Base-by-base conservation (phyloP, 1,140 invertebrate species). In the Euura saliciscinereae region DNA sequence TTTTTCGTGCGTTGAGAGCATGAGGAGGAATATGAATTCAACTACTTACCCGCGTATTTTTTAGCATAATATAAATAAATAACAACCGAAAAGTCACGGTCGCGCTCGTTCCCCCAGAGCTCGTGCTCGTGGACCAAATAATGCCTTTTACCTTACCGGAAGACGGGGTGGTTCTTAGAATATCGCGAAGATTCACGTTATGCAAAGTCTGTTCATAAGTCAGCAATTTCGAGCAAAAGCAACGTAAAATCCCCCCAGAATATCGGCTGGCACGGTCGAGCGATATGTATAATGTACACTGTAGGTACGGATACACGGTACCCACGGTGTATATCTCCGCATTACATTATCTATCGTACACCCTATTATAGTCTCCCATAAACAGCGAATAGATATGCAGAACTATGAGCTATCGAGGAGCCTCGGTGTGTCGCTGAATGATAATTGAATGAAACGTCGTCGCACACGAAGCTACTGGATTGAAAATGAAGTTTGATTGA, bases 121-220 rank as follows among this genome's bases (percentile, higher is more conserved):
- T 59, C 51, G 51, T 59, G 51, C 51, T 59, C 51, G 51, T 59
- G 6, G 13, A 59, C 51, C 10, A 59, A 59, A 59, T n/a, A 59
- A 11, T n/a, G 51, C 51, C 51, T 59, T n/a, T 59, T n/a, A 59
- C 51, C 51, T 59, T 4, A 11, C 51, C 8, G 13, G 51, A n/a
- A 59, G 51, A 8, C 6, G 8, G 51, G 8, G 5, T n/a, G 3
- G 51, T 59, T 6, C 13, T 59, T 59, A 59, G 3, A 59, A 59
- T 59, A 59, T 59, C 51, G 51, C 51, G 51, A 59, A 59, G 51
- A 59, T 59, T 59, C 51, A n/a, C 51, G 51, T 59, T 59, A 59
- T 59, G 51, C 51, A 59, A 59, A 59, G 3, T 59, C 51, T 59
- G 51, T 59, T 59, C 51, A 59, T 59, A 59, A 59, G 51, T 59